phyloP scores from a whole-genome alignment of 2,797 vertebrate species.

The Aratinga solstitialis region DNA sequence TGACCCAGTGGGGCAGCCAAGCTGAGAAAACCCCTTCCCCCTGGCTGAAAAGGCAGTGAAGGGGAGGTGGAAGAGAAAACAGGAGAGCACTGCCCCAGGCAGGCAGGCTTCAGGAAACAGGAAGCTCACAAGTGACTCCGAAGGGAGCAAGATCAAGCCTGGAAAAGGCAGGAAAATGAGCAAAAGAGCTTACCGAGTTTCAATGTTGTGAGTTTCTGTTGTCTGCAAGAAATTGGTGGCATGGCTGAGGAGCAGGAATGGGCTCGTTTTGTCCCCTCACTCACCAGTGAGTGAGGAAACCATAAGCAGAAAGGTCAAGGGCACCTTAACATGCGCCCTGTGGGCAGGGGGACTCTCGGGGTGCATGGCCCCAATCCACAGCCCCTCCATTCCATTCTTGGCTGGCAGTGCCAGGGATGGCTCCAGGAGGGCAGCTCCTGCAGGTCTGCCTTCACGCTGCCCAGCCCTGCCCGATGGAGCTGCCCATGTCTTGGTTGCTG shows the following conservation, averaged over 20 bases:
- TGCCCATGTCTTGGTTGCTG: background rate
- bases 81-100: background rate
- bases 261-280: background rate
- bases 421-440: background rate
- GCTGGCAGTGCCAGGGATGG: accelerated
- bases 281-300: background rate
- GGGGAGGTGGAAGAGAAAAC: background rate
- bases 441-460: background rate
- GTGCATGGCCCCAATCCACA: accelerated
- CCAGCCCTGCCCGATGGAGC: background rate
- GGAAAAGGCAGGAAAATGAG: background rate
- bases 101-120: background rate
- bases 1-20: accelerated
- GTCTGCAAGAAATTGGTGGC: background rate
- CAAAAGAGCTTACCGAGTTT: background rate
- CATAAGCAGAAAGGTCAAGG: background rate
- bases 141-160: background rate
- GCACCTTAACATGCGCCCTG: accelerated
- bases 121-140: background rate
- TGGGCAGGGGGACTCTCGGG: background rate
- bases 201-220: background rate
- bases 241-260: accelerated
- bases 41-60: accelerated
- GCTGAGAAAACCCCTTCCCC: background rate
- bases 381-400: background rate